These are phyloP conservation scores for Onychomys arenicola DNA, from an alignment of 2,797 vertebrate species.

Conservation along the genomic window DNA sequence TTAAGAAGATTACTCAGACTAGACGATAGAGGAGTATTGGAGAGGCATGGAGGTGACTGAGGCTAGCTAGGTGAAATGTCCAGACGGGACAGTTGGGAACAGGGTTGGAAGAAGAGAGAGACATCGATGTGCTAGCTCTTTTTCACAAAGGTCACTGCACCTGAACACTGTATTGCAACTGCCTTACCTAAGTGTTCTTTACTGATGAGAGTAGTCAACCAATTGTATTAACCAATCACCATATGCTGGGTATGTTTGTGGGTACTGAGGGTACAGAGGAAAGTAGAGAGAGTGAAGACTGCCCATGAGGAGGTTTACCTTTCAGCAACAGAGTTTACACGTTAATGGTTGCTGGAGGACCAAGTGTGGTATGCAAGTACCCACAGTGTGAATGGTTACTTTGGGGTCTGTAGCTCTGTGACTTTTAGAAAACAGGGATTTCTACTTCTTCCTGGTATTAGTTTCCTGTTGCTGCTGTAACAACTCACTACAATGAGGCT, in stretches of 20 bases:
- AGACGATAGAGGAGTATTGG: not conserved
- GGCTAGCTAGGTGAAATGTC: not conserved
- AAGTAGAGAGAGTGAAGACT: not conserved
- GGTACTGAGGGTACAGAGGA: not conserved
- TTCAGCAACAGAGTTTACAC: not conserved
- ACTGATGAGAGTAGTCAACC: not conserved
- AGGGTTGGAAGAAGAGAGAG: not conserved
- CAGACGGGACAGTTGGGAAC: not conserved
- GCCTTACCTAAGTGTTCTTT: not conserved
- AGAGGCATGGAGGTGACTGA: not conserved
- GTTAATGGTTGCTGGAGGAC: not conserved
- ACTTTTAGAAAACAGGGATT: not conserved
- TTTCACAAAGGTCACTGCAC: not conserved
- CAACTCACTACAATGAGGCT: not conserved
- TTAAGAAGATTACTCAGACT: not conserved
- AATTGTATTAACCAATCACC: not conserved
- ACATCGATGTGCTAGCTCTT: not conserved
- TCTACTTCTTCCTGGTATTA: not conserved
- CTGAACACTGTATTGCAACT: accelerated
- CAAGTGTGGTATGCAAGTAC: not conserved
- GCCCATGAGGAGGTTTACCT: not conserved
- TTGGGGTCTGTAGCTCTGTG: not conserved
- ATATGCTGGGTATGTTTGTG: not conserved
- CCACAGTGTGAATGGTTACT: not conserved
- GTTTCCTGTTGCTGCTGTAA: not conserved